Percentiles rank a stretch among this genome's conserved stretches.
Evolutionary conservation across 2,797 vertebrate genomes (phyloP).

Genomic region (Pseudopleuronectes americanus): DNA sequence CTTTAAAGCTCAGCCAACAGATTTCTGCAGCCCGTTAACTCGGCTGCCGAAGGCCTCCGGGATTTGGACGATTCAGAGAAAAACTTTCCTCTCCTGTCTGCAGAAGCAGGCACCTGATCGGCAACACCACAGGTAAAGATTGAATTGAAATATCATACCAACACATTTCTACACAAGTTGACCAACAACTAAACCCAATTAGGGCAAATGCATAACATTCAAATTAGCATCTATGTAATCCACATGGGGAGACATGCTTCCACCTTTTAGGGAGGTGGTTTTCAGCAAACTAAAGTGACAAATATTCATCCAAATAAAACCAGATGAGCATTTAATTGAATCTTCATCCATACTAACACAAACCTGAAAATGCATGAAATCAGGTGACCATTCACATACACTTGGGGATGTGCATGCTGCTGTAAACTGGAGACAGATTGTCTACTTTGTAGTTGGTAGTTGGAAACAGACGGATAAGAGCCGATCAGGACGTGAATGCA

Average conservation of each 20-base stretch:
- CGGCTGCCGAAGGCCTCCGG: slow-evolving; percentile 54
- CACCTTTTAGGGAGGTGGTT: not conserved
- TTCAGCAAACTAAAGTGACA: slow-evolving; percentile 22
- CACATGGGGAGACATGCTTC: not conserved
- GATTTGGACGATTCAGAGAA: slow-evolving; percentile 48
- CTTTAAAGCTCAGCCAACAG: slow-evolving; percentile 67
- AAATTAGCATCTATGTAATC: too few species aligned
- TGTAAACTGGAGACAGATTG: too few species aligned
- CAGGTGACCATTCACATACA: too few species aligned
- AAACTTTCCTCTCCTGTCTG: slow-evolving; percentile 4
- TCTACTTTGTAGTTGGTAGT: too few species aligned
- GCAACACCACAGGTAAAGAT: slow-evolving; percentile 22
- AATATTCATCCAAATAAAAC: too few species aligned
- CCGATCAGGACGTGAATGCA: too few species aligned
- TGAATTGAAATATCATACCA: slow-evolving; percentile 20
- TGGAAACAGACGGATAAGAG: too few species aligned
- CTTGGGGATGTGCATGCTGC: too few species aligned
- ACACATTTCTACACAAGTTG: not conserved
- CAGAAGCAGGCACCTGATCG: slow-evolving; percentile 21
- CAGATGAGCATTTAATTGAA: too few species aligned
- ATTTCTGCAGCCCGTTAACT: slow-evolving; percentile 47
- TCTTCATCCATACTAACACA: too few species aligned
- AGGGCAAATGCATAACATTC: slow-evolving; percentile 1
- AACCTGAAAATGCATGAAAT: too few species aligned
- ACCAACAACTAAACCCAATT: not conserved